Percentiles rank a stretch among this genome's conserved stretches.
Conservation (phyloP, 2,888 invertebrate genomes). For the Nymphalis c-album region DNA sequence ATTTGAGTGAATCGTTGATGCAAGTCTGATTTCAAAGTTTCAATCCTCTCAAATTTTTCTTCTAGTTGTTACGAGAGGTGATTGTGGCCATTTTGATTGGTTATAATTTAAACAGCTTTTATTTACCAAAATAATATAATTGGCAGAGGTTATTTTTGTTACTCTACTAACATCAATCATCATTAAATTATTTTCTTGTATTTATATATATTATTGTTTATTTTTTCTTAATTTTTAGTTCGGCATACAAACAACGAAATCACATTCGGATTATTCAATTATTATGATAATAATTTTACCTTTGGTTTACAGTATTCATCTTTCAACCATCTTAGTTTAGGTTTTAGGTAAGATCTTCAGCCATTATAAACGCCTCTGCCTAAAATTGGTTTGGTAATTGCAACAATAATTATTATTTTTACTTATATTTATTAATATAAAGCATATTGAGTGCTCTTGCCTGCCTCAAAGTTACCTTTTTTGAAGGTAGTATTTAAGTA, state of each 20-base stretch:
- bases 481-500: conserved; percentile 53
- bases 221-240: conserved; percentile 34
- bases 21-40: conserved; percentile 4
- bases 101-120: conserved; percentile 48
- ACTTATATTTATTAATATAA: conserved; percentile 40
- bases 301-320: conserved; percentile 64
- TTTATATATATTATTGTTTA: neutral
- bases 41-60: conserved; percentile 8
- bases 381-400: conserved; percentile 47
- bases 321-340: conserved; percentile 50
- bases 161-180: conserved; percentile 3
- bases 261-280: conserved; percentile 58
- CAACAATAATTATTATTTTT: conserved; percentile 38
- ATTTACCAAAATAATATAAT: conserved; percentile 35
- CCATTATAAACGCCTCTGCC: conserved; percentile 66
- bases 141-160: conserved; percentile 33
- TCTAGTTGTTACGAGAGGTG: conserved; percentile 26
- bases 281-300: conserved; percentile 58
- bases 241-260: conserved; percentile 68
- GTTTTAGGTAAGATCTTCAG: conserved; percentile 52
- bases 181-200: neutral
- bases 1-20: conserved; percentile 11
- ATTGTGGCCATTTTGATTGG: conserved; percentile 64
- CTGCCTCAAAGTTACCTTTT: conserved; percentile 60
- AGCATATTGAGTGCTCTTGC: conserved; percentile 64